phyloP scores from a whole-genome alignment of 1,140 invertebrate species.

The Chironomus striatipennis region DNA sequence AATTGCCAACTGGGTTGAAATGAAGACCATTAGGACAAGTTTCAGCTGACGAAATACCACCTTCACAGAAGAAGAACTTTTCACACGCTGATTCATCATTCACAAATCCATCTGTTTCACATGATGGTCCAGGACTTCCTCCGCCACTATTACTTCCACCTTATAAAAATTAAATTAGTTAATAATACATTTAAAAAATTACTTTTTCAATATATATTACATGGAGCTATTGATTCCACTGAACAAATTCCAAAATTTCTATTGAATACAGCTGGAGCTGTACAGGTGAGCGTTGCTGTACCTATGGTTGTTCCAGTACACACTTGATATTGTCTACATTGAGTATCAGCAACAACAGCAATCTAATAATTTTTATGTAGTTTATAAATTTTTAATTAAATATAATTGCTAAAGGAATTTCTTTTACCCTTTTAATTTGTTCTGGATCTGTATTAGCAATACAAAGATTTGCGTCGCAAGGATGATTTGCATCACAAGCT shows the following conservation, averaged over 20 bases:
- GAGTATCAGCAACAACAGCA: background rate
- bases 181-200: background rate
- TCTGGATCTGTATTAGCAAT: background rate
- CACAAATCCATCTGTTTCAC: background rate
- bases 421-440: background rate
- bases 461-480: background rate
- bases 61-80: background rate
- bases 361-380: background rate
- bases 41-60: background rate
- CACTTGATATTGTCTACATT: background rate
- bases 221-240: background rate
- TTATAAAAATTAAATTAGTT: background rate
- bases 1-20: background rate
- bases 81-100: background rate
- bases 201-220: background rate
- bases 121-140: background rate
- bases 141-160: background rate
- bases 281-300: background rate
- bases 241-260: background rate
- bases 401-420: too few species aligned
- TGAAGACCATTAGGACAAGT: background rate
- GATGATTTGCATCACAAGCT: background rate
- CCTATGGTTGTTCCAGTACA: background rate
- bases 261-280: background rate
- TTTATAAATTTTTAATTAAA: background rate